Conservation (phyloP, 2,888 invertebrate species). For the Celastrina argiolus region DNA sequence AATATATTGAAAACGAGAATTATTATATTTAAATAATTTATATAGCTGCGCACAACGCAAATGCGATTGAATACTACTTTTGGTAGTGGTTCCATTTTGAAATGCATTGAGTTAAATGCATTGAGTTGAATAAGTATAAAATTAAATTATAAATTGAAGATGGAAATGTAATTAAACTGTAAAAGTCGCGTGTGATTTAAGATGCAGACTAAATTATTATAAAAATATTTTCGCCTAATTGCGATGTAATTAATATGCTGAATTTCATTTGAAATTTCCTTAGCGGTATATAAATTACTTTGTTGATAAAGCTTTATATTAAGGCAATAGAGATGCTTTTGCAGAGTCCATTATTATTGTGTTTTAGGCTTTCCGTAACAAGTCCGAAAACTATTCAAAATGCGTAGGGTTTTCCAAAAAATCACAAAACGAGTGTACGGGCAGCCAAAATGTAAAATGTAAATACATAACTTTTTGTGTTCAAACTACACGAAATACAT, state of each 20-base stretch:
- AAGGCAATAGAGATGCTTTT: slow-evolving; percentile 5
- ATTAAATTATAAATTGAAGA: neutral
- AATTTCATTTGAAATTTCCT: slow-evolving; percentile 21
- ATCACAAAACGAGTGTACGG: neutral
- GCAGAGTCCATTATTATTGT: neutral
- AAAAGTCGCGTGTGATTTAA: neutral
- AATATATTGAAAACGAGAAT: neutral
- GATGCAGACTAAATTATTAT: neutral
- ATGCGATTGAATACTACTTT: neutral
- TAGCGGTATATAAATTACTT: slow-evolving; percentile 14
- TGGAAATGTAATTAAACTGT: neutral
- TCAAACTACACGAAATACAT: neutral
- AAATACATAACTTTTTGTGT: slow-evolving; percentile 22
- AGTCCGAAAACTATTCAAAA: neutral
- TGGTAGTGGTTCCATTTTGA: neutral
- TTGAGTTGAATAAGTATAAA: neutral
- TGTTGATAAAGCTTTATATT: slow-evolving; percentile 9
- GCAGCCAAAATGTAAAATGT: neutral
- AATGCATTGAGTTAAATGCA: neutral
- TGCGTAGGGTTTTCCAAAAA: neutral
- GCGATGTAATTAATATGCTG: slow-evolving; percentile 9
- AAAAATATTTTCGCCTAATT: neutral
- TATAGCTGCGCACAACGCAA: neutral
- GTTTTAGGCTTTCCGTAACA: neutral
- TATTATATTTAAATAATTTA: slow-evolving; percentile 1